Evolutionary conservation across 2,797 vertebrate species (phyloP).

Genomic region (Pyrocephalus nanus): DNA sequence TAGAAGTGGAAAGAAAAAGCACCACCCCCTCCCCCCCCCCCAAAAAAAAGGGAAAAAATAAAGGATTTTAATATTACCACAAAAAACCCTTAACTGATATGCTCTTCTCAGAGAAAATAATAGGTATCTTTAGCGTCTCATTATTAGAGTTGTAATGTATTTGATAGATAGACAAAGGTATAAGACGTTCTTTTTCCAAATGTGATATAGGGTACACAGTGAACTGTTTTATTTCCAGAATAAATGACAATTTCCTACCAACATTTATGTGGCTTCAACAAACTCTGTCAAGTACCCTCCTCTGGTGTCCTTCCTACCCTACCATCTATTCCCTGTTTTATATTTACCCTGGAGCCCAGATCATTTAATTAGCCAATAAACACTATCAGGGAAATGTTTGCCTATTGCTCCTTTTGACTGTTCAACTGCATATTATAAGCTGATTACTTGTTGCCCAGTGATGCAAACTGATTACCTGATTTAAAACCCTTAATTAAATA

Average conservation of each 20-base stretch:
- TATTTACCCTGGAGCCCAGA: neutral
- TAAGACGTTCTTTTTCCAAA: neutral
- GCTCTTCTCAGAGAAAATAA: neutral
- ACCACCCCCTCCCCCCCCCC: neutral
- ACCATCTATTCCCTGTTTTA: neutral
- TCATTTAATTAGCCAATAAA: conserved; percentile 9
- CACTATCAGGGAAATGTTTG: neutral
- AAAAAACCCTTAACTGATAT: neutral
- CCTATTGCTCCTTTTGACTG: conserved; percentile 7
- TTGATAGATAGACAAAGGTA: neutral
- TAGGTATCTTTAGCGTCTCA: neutral
- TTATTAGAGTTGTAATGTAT: neutral
- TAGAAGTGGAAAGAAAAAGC: neutral
- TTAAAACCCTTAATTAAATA: conserved; percentile 70
- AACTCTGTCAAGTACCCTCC: neutral
- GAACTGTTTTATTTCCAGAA: neutral
- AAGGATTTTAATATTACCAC: neutral
- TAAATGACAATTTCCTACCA: neutral
- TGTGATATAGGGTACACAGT: neutral
- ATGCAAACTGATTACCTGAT: conserved; percentile 62
- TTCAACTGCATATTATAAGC: conserved; percentile 10
- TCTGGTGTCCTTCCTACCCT: neutral
- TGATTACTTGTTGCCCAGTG: conserved; percentile 49
- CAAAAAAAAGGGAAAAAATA: too few relatives aligned
- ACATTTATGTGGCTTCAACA: neutral